Evolutionary conservation across 2,113 vertebrate species (phyloP).

Genomic region (Menura novaehollandiae): DNA sequence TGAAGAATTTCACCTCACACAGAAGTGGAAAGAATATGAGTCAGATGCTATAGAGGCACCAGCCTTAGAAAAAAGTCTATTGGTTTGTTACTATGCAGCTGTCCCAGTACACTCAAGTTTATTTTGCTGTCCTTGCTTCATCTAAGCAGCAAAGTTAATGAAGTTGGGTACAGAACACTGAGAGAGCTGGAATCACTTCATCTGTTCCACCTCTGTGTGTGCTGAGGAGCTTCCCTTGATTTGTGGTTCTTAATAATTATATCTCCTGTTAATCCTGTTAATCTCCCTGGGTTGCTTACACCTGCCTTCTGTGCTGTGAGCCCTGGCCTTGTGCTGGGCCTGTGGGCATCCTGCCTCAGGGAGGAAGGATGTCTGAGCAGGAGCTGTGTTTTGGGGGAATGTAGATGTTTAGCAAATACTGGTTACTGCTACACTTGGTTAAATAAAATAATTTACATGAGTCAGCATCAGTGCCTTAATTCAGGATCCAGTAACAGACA

Average conservation of each 20-base stretch:
- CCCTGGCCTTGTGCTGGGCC: not conserved
- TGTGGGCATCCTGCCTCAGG: not conserved
- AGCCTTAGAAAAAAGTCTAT: not conserved
- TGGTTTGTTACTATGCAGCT: not conserved
- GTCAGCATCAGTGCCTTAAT: not conserved
- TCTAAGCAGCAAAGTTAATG: not conserved
- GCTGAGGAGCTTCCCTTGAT: not conserved
- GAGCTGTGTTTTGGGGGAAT: not conserved
- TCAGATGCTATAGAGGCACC: not conserved
- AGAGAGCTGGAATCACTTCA: not conserved
- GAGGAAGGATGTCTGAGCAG: not conserved
- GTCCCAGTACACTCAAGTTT: not conserved
- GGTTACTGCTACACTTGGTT: not conserved
- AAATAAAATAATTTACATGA: not conserved
- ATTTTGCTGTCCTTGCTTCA: not conserved
- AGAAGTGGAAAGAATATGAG: not conserved
- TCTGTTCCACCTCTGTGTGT: not conserved
- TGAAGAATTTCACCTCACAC: fast-evolving
- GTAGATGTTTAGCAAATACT: not conserved
- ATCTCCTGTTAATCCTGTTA: no score
- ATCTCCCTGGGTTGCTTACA: not conserved
- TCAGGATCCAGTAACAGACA: not conserved
- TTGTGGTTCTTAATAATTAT: not conserved
- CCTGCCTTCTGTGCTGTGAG: not conserved
- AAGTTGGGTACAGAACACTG: not conserved